Base-by-base conservation (phyloP, 2,797 vertebrate genomes). In the Liparis tanakae region DNA sequence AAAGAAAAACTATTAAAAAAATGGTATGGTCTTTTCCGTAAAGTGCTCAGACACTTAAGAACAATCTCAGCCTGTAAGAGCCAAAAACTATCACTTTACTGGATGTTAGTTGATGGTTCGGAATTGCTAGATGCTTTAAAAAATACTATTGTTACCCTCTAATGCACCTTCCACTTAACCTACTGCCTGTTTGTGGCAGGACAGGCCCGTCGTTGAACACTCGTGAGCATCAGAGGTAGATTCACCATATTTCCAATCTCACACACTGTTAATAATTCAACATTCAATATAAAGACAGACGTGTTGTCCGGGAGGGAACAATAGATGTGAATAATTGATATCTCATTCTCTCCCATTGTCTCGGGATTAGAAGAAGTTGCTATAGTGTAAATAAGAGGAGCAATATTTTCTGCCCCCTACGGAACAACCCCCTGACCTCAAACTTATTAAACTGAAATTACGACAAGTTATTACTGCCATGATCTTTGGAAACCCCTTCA, bases 241-340 rank as follows among this genome's bases (percentile, higher is more conserved):
- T 46, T 78, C 7, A 0, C 63, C 70, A 79, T 72, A 85, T 89
- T 85, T 87, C 82, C 74, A 87, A 89, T 92, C 85, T 83, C 84
- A 74, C 58, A 79, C 57, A 77, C 44, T 61, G 50, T 95, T 87
- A 95, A 95, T 94, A 94, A 95, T 95, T 94, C 75, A 94, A 64
- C 86, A 84, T 92, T 90, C 93, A 94, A 94, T 95, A 94, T 91
- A 91, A 86, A 91, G 90, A 87, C 89, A 88, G 91, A 89, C 85
- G 77, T 88, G 80, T 86, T 75, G 81, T 88, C 86, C 62, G 14
- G 79, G 76, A 87, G 80, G 85, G 79, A 91, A 93, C 82, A 92
- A 93, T 85, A 81, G 80, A 67, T 72, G 79, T 95, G 76, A 94
- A 94, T 94, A 91, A 95, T 94, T 94, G 83, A 95, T 92, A 81